These are phyloP conservation scores for Nesidiocoris tenuis DNA, from an alignment of 2,888 invertebrate genomes.

Conservation along the genomic window DNA sequence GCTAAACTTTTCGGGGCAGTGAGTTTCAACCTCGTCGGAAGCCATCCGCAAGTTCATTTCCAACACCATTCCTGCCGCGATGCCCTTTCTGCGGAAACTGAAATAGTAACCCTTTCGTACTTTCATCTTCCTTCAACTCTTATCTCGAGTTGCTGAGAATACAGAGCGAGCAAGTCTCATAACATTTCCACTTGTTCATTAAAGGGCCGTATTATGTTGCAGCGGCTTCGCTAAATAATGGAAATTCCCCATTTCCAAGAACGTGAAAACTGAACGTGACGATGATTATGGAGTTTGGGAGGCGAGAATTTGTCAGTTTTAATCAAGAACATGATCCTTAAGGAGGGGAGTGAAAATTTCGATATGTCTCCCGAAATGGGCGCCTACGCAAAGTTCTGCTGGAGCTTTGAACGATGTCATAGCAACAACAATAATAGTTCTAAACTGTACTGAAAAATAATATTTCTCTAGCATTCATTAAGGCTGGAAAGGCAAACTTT, in stretches of 20 bases:
- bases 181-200: background rate
- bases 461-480: too few relatives aligned
- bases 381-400: too few relatives aligned
- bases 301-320: background rate
- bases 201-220: background rate
- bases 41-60: background rate
- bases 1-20: background rate
- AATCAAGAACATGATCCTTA: background rate
- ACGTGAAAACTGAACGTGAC: background rate
- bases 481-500: too few relatives aligned
- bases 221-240: background rate
- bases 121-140: background rate
- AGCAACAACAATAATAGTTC: too few relatives aligned
- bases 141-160: background rate
- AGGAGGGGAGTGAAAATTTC: too few relatives aligned
- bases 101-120: background rate
- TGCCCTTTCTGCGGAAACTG: background rate
- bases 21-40: background rate
- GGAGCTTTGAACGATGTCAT: too few relatives aligned
- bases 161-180: background rate
- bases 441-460: too few relatives aligned
- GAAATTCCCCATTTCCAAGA: background rate
- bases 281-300: background rate
- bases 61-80: background rate
- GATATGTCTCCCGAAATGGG: too few relatives aligned